Evolutionary conservation across 2,888 invertebrate genomes (phyloP), one percentile per base, ranked within the genome.

Genomic region (Stegophylla sp.): DNA sequence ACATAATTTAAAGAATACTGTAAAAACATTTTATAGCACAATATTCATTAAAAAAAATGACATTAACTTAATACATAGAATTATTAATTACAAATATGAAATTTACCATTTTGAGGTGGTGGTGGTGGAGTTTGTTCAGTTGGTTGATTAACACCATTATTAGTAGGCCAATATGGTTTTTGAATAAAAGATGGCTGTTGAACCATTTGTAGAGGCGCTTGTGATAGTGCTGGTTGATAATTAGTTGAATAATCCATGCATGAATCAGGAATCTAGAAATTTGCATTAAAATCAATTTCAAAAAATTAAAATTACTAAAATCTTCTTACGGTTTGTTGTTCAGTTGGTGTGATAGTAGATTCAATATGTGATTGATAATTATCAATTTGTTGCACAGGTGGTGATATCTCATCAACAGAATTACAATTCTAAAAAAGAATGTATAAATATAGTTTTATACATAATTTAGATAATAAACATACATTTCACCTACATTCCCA

Each of bases 21-120:
- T 66, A 53, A 66, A 13, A 75, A 74, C 43, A 48, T 23, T n/a
- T 53, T 64, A 53, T 53, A 66, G 41, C 26, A 10, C 41, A 41
- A 64, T 51, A 41, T 41, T 53, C 7, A 34, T 48, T 51, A 43
- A 53, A 75, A 67, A 75, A 75, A 53, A 53, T 43, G 41, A 75
- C 75, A 53, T 13, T 75, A 66, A 17, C 41, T 75, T 64, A 41
- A 41, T 53, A 41, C 23, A 12, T 23, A 71, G n/a, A 34, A 23
- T 61, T 66, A 66, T 53, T 66, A 64, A 7, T 53, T 61, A 28
- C 73, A n/a, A 61, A 61, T 75, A 0, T 26, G 43, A 66, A 75
- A 75, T 69, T 79, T 79, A 79, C 79, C 79, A 71, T 69, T 69
- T 71, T 79, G 79, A 59, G 69, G 26, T 34, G 61, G 56, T 28